phyloP scores from a whole-genome alignment of 64 coral and sea anemone genomes.

The Montipora foliosa region DNA sequence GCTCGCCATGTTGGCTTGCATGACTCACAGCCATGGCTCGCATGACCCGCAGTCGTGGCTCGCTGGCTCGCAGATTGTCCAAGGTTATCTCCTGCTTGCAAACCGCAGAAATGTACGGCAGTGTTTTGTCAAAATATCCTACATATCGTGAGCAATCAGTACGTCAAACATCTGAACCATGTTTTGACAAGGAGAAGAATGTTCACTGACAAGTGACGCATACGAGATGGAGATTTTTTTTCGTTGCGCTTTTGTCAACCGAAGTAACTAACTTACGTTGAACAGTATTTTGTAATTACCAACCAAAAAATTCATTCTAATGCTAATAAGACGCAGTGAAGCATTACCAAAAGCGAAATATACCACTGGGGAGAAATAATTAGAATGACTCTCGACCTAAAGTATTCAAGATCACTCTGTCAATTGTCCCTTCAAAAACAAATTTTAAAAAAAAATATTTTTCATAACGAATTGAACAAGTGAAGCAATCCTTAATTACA shows the following conservation, averaged over 20 bases:
- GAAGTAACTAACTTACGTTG: neutral
- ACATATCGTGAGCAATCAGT: neutral
- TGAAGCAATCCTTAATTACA: neutral
- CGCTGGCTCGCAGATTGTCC: neutral
- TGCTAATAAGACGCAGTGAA: neutral
- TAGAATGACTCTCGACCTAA: neutral
- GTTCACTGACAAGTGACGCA: neutral
- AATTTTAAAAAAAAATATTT: neutral
- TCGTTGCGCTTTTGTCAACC: conserved; percentile 6
- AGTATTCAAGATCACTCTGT: neutral
- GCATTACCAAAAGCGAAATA: neutral
- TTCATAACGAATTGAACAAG: neutral
- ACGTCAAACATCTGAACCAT: neutral
- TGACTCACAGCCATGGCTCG: too few species aligned
- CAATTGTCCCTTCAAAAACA: neutral
- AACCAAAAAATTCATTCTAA: conserved; percentile 20
- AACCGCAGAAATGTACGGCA: conserved; percentile 5
- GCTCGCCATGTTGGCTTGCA: too few species aligned
- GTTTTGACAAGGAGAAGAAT: conserved; percentile 13
- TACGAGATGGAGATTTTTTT: neutral
- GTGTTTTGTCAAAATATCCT: neutral
- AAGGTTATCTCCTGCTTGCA: neutral
- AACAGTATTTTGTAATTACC: neutral
- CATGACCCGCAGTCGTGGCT: too few species aligned
- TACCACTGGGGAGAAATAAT: neutral